Conservation (phyloP, 2,797 vertebrate genomes). For the Vireo griseus region DNA sequence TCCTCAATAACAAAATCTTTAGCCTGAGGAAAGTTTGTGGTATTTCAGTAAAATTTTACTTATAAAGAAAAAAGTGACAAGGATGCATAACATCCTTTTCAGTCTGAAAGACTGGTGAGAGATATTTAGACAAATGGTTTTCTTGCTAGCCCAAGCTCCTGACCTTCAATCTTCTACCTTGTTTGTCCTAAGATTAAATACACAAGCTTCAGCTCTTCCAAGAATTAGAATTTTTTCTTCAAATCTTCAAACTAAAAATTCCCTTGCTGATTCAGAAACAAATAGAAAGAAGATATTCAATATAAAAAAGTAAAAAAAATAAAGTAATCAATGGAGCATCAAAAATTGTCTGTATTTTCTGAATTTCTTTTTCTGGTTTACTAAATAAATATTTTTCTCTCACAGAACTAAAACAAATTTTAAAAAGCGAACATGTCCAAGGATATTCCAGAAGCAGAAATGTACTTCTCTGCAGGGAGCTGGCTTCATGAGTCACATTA, state of each 20-base stretch:
- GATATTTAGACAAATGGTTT: constrained; percentile 63
- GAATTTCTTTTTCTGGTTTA: background rate
- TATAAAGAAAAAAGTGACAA: background rate
- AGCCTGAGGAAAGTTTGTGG: background rate
- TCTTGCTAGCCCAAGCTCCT: background rate
- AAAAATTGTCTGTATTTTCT: background rate
- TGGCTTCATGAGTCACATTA: background rate
- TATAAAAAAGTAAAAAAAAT: no score
- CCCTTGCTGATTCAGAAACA: background rate
- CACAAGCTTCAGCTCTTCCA: background rate
- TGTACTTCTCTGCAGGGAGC: background rate
- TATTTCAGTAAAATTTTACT: background rate
- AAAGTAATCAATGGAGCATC: background rate
- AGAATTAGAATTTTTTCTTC: background rate
- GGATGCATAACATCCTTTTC: constrained; percentile 58
- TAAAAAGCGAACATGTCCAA: background rate
- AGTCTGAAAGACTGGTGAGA: constrained; percentile 36
- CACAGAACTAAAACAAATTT: background rate
- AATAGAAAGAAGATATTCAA: background rate
- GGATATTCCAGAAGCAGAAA: background rate
- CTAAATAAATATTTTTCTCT: background rate
- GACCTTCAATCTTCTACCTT: background rate
- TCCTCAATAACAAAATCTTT: background rate
- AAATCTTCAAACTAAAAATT: background rate
- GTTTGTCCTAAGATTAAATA: constrained; percentile 12